Percentiles rank a stretch among this genome's conserved stretches.
Conservation (phyloP, 2,888 invertebrate genomes). For the Seira musarum region DNA sequence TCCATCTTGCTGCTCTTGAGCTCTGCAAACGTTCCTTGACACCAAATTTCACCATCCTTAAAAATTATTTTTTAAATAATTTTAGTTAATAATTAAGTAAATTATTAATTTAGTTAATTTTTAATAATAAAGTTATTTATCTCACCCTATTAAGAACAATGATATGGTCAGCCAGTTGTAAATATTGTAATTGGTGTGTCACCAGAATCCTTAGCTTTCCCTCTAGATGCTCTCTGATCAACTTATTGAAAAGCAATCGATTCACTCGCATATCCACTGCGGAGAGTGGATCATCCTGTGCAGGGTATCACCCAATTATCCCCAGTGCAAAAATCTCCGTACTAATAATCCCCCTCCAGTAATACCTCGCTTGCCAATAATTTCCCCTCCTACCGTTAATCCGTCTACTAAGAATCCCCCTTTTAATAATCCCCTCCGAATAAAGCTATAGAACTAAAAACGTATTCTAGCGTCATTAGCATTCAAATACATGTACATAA, state of each 20-base stretch:
- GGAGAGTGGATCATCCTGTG: slow-evolving; percentile 74
- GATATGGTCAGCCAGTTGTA: slow-evolving; percentile 80
- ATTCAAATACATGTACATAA: no score
- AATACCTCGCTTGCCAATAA: no score
- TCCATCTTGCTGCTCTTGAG: slow-evolving; percentile 35
- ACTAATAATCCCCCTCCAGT: no score
- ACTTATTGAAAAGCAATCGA: slow-evolving; percentile 73
- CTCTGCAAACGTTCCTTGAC: slow-evolving; percentile 40
- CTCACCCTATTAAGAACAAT: slow-evolving; percentile 79
- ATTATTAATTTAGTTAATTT: no score
- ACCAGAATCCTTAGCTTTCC: slow-evolving; percentile 73
- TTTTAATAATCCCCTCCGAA: no score
- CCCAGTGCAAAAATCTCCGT: no score
- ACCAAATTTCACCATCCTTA: slow-evolving; percentile 43
- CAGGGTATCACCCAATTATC: no score
- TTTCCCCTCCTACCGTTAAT: no score
- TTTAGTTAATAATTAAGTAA: neutral
- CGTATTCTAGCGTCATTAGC: no score
- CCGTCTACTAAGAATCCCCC: no score
- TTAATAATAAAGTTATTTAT: no score
- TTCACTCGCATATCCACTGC: slow-evolving; percentile 75
- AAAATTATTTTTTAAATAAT: slow-evolving; percentile 1
- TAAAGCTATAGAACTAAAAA: no score
- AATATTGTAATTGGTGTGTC: slow-evolving; percentile 88
- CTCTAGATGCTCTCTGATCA: slow-evolving; percentile 71